Evolutionary conservation across 2,113 vertebrate species (phyloP), one percentile per base, ranked within the genome.

Genomic region (Vireo altiloquus): DNA sequence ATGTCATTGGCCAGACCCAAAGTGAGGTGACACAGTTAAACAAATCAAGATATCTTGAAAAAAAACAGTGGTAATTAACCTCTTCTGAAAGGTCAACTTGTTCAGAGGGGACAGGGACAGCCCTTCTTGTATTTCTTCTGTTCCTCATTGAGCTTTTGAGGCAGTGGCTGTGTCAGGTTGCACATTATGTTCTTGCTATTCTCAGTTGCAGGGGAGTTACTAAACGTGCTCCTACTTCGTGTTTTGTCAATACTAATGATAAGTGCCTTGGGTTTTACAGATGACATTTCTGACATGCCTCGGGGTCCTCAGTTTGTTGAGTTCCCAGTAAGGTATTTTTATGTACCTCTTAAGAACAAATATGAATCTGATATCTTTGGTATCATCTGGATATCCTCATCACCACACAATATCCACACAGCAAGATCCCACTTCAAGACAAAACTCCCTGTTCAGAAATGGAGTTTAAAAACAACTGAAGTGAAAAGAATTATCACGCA

Each of bases 1-100:
- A 44, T 80, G 40, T 56, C 75, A 60, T 94, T 69, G 94, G 49
- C 72, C 57, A 91, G 33, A 87, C 74, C 56, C 60, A 63, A 93
- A 80, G 66, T 76, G 90, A 94, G 78, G 53, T 56, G 87, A 89
- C 53, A 85, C 61, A 91, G 78, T 66, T 85, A 85, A 93, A 92
- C 28, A 95, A 94, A 85, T 65, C 95, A 95, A 91, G 87, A 46
- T 30, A 46, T 44, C 70, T 79, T 85, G 46, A 40, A 89, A 93
- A 93, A 75, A 79, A 90, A 31, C 60, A 69, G 30, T 39, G 33
- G 75, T 40, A 75, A 37, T 80, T 94, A 82, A 94, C 79, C 79
- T 90, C 90, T 57, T 80, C 22, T 33, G 35, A 88, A 90, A 77
- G 66, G 82, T 94, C 78, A 71, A 5, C 19, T 91, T 82, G 39